Conservation (phyloP, 92 coral and sea anemone species). For the Epizoanthus illoricatus region DNA sequence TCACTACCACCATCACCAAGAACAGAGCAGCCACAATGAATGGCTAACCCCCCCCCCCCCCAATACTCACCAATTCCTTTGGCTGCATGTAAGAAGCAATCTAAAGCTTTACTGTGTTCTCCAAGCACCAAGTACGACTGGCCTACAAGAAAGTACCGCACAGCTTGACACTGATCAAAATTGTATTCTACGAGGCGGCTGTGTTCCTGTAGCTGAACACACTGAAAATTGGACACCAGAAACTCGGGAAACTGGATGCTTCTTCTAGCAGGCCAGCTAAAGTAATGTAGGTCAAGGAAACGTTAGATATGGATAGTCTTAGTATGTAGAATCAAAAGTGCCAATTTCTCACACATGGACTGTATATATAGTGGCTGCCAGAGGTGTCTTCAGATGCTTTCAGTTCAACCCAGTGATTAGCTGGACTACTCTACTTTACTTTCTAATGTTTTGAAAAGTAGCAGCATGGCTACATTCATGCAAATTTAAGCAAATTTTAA, state of each 20-base stretch:
- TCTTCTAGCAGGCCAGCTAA: conserved; percentile 83
- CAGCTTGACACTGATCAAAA: conserved; percentile 73
- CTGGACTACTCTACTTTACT: too few relatives aligned
- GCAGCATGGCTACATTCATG: background rate
- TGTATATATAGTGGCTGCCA: too few relatives aligned
- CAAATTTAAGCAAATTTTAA: too few relatives aligned
- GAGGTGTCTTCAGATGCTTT: too few relatives aligned
- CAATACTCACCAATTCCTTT: conserved; percentile 74
- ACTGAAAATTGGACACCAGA: conserved; percentile 84
- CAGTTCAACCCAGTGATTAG: too few relatives aligned
- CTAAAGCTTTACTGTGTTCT: conserved; percentile 89
- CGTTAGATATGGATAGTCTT: background rate
- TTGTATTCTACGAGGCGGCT: conserved; percentile 67
- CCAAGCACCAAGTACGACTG: conserved; percentile 89
- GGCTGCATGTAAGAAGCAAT: conserved; percentile 80
- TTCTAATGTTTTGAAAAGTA: background rate
- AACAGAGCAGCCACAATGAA: too few relatives aligned
- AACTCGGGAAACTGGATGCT: conserved; percentile 79
- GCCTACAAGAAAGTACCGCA: conserved; percentile 81
- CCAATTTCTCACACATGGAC: too few relatives aligned
- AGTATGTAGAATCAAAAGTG: background rate
- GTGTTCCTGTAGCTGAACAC: conserved; percentile 84
- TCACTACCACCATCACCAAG: too few relatives aligned
- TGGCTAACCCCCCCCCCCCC: background rate
- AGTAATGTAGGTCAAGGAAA: conserved; percentile 27